Base-by-base conservation (phyloP, 1,140 invertebrate species). In the Andricus grossulariae region DNA sequence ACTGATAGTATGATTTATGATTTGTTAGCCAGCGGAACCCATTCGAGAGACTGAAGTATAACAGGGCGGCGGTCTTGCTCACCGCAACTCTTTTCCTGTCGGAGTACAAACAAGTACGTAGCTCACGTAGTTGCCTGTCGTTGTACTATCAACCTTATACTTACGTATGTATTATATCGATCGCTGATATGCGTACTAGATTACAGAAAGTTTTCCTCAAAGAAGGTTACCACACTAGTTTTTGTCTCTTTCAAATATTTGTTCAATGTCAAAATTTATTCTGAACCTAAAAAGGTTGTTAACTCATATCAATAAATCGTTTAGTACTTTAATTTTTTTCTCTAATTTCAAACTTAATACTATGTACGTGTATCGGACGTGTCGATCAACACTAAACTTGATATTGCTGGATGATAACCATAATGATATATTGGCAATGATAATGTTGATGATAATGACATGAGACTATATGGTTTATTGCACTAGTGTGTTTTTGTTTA, bases 11-110 rank as follows among this genome's bases (percentile, higher is more conserved):
- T 90, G 77, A 92, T 91, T 92, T 92, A 82, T 92, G 89, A 88
- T 92, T 94, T 93, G 91, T 93, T 93, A 94, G 94, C 94, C 93
- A 93, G 93, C 94, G 92, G 94, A 94, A 93, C 93, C 93, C 91
- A 94, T 94, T 92, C 93, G 93, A 93, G 94, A 94, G 93, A 94
- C 94, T 93, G 90, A 92, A 90, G 91, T 91, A 90, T 91, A 91
- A 91, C 88, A 88, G 88, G 88, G 88, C 88, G 90, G 90, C 89
- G 90, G 88, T 91, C 88, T 89, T 89, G 89, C 84, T 87, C 87
- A 89, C 89, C 90, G 88, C 89, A 88, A 90, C 88, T 90, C 90
- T 90, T 87, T 90, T 92, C 92, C 92, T 92, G 92, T 93, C 91
- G 92, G 92, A 93, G 91, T 93, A 93, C 89, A 93, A 93, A 93